Evolutionary conservation across 2,888 invertebrate species (phyloP).

Genomic region (Drosophila aldrichi): DNA sequence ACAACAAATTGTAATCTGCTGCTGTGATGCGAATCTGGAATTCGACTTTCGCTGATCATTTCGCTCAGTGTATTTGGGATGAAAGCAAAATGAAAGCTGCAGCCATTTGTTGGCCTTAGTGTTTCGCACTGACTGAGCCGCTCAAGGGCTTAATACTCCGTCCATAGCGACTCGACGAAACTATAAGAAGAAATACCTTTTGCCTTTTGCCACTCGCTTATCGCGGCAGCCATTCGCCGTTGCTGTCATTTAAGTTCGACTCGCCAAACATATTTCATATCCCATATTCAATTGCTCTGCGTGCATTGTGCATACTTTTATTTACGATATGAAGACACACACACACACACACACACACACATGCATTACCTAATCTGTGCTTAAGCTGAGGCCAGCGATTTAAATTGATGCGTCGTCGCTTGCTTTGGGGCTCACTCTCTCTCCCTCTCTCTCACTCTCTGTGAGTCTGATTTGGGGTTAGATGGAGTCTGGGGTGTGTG

Average conservation of each 20-base stretch:
- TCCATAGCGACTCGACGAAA: background rate
- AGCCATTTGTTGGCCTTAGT: slow-evolving; percentile 11
- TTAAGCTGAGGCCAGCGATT: slow-evolving; percentile 58
- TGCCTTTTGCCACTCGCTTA: slow-evolving; percentile 24
- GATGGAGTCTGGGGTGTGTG: background rate
- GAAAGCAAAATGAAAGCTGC: slow-evolving; percentile 2
- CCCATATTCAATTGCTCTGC: slow-evolving; percentile 39
- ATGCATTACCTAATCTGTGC: slow-evolving; percentile 52
- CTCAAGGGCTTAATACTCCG: slow-evolving; percentile 15
- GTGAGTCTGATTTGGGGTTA: background rate
- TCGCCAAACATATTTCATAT: slow-evolving; percentile 45
- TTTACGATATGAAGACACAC: slow-evolving; percentile 27
- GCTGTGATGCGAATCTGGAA: background rate
- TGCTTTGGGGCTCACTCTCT: background rate
- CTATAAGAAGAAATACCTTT: slow-evolving; percentile 24
- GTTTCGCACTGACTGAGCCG: slow-evolving; percentile 9
- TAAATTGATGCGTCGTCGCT: slow-evolving; percentile 33
- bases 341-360: too few relatives aligned
- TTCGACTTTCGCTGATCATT: slow-evolving; percentile 5
- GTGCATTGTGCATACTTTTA: slow-evolving; percentile 41
- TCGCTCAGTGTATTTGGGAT: background rate
- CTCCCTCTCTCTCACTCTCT: too few relatives aligned
- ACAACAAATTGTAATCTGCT: background rate
- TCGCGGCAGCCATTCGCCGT: slow-evolving; percentile 39
- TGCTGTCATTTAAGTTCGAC: slow-evolving; percentile 19